Base-by-base conservation (phyloP, 2,888 invertebrate species). In the Caenorhabditis afra region DNA sequence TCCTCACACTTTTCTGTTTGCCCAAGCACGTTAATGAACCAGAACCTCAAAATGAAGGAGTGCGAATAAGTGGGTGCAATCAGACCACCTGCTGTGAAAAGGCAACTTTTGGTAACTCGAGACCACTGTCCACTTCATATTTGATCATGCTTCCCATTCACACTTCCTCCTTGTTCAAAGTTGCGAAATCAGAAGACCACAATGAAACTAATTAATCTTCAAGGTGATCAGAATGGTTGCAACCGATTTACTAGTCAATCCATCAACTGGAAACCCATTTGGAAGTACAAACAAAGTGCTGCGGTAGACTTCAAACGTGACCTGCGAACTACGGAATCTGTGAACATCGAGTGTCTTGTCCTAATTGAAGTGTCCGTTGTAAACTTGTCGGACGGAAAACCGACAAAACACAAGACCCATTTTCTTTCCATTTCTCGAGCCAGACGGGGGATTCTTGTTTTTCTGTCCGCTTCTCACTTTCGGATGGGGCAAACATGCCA, bases 1-100 rank as follows among this genome's bases (percentile, higher is more conserved):
- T 62, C 71, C 62, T 71, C 71, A 52, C 55, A 57, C 71, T 55
- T 16, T 39, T 57, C 29, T 73, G 58, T 73, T 64, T 73, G 73
- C 29, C 52, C 58, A 65, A 57, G 65, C 39, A 14, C 23, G 65
- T 65, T 65, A 65, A 59, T 73, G 64, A 58, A 58, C 49, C 22
- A 29, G 58, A 65, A 65, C 41, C 50, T 57, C 20, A 49, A n/a
- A 49, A 58, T 20, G 29, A 29, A 29, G 3, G 29, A 29, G 29
- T 29, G 29, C 35, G 52, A 73, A 55, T 55, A 49, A 61, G 67
- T 59, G 55, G 49, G 66, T 41, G 45, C 58, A 73, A 64, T 55
- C 59, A 65, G 75, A 67, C 75, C 61, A 67, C 75, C 75, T 59
- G 61, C 61, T 64, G 44, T 11, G 57, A 16, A 39, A 62, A 39